Conservation (phyloP, 2,797 vertebrate genomes). For the Cuculus canorus region DNA sequence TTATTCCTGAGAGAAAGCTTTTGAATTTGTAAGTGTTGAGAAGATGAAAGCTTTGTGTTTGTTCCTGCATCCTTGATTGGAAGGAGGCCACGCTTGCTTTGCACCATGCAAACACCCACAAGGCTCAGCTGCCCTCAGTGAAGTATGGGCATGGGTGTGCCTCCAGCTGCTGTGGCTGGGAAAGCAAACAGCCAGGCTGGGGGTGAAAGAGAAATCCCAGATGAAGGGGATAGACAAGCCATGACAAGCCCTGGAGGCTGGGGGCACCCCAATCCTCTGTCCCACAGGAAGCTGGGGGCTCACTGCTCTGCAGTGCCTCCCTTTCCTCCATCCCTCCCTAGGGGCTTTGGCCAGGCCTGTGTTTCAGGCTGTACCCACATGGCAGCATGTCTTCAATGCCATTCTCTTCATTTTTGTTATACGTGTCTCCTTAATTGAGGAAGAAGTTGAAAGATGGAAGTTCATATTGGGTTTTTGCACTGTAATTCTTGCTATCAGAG, state of each 20-base stretch:
- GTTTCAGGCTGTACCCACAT: background rate
- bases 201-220: fast-evolving
- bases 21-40: background rate
- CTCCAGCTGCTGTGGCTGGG: fast-evolving
- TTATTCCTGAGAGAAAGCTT: conserved; percentile 21
- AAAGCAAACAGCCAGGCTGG: background rate
- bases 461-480: background rate
- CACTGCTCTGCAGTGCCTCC: background rate
- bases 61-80: background rate
- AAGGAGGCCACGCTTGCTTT: fast-evolving
- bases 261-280: background rate
- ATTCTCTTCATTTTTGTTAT: background rate
- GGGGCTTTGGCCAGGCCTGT: fast-evolving
- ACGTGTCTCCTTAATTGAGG: background rate
- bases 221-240: background rate
- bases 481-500: background rate
- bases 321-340: background rate
- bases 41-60: background rate
- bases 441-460: background rate
- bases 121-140: background rate
- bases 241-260: background rate
- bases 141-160: background rate
- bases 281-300: background rate
- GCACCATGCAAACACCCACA: background rate
- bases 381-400: background rate